A percentile compares a stretch with the other conserved stretches of the same genome.
phyloP scores from a whole-genome alignment of 2,888 invertebrate genomes.

The Antheraea assamensis region DNA sequence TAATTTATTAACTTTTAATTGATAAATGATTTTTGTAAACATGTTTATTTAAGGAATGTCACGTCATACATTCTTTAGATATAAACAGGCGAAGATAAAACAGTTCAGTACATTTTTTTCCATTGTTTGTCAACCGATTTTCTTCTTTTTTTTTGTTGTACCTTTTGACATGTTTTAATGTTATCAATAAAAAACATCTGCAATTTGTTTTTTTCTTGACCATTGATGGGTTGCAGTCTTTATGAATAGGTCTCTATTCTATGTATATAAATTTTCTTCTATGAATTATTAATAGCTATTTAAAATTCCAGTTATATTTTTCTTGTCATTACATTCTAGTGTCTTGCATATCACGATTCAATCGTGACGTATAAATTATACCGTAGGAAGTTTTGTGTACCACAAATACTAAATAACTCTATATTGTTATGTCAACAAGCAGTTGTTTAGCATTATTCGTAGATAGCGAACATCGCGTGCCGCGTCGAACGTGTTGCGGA shows the following conservation, averaged over 20 bases:
- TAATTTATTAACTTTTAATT: not conserved
- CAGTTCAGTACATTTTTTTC: too few relatives aligned
- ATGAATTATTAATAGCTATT: too few relatives aligned
- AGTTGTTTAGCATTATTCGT: constrained; percentile 19
- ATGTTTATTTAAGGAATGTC: not conserved
- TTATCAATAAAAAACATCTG: too few relatives aligned
- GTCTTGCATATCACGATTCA: not conserved
- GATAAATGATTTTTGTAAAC: not conserved
- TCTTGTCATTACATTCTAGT: not conserved
- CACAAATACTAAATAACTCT: constrained; percentile 35
- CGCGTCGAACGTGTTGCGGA: not conserved
- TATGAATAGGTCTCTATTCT: too few relatives aligned
- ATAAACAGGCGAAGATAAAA: too few relatives aligned
- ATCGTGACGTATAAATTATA: not conserved
- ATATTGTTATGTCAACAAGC: constrained; percentile 33
- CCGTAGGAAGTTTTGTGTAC: not conserved
- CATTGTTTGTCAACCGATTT: too few relatives aligned
- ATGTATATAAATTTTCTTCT: too few relatives aligned
- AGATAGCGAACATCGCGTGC: constrained; percentile 23
- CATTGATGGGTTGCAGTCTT: too few relatives aligned
- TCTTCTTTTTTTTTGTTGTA: too few relatives aligned
- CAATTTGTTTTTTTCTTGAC: too few relatives aligned
- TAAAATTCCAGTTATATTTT: not conserved
- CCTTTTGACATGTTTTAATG: too few relatives aligned
- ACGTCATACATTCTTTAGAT: not conserved